Evolutionary conservation across 2,888 invertebrate genomes (phyloP), one percentile per base, ranked within the genome.

Genomic region (Diadegma fenestrale): DNA sequence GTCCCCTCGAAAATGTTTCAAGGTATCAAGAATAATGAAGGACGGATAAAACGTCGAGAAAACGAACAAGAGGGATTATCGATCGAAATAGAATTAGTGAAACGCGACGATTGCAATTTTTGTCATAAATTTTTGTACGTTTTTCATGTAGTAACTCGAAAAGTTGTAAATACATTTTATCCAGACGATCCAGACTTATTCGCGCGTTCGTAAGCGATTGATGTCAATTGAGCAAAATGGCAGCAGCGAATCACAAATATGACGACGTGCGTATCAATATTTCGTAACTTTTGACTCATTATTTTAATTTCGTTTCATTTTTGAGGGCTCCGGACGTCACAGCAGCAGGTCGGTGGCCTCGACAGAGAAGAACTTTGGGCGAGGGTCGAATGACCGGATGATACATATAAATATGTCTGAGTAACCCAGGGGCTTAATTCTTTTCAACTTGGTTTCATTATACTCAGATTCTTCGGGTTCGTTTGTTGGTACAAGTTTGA

Each of bases 261-360:
- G 8, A n/a, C 19, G 58, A 54, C 77, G 61, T 19, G 68, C 41
- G 66, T 77, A 73, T 72, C 80, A 84, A 48, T 58, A 54, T 84
- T 80, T 84, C 72, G 76, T 80, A 77, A 84, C 77, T 77, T 80
- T 80, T 71, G 80, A 45, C 80, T 19, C 72, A 33, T 45, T 22
- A 64, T 69, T 37, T 58, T 54, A 6, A 58, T 30, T 71, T 58
- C 3, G 54, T 22, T 17, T 41, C 1, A 58, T 72, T 14, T 45
- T 84, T 84, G 54, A 69, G 63, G 80, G 80, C 48, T 79, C n/a
- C 37, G 71, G 54, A 30, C 69, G 79, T 66, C 71, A 72, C 72
- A 64, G 71, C 72, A 64, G 71, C 66, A 71, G 71, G 41, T 58
- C 48, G 37, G 58, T 48, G 84, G 51, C 76, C 71, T 80, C 71